Evolutionary conservation across 2,797 vertebrate species (phyloP).

Genomic region (Hirundo rustica): DNA sequence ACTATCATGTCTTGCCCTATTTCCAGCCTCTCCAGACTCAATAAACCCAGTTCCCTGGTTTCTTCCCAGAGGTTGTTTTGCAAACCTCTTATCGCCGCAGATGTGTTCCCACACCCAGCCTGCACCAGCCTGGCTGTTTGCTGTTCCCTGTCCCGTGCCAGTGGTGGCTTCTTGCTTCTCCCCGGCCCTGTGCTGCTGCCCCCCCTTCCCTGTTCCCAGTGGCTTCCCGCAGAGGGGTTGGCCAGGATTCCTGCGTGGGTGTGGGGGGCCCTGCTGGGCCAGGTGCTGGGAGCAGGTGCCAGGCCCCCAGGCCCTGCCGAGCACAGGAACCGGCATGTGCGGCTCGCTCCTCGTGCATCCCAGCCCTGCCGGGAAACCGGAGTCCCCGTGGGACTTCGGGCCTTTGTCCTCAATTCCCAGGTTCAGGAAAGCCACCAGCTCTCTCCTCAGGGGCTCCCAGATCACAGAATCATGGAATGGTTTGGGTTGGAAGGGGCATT

Average conservation of each 20-base stretch:
- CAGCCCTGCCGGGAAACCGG: neutral
- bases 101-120: neutral
- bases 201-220: neutral
- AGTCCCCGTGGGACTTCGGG: neutral
- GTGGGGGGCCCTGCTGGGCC: neutral
- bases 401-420: neutral
- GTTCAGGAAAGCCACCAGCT: neutral
- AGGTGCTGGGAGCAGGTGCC: neutral
- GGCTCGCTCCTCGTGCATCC: neutral
- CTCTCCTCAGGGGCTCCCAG: neutral
- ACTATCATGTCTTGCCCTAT: neutral
- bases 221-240: accelerated
- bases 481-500: neutral
- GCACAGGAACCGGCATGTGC: neutral
- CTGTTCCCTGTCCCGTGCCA: neutral
- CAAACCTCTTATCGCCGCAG: neutral
- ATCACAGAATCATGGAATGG: neutral
- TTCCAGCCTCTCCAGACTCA: conserved; percentile 8
- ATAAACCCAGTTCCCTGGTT: neutral
- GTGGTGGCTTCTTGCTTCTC: neutral
- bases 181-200: accelerated
- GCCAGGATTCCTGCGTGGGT: neutral
- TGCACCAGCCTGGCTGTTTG: neutral
- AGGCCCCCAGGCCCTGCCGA: neutral
- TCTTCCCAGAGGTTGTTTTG: neutral